Conservation (phyloP, 2,888 invertebrate species). For the Philonicus albiceps region DNA sequence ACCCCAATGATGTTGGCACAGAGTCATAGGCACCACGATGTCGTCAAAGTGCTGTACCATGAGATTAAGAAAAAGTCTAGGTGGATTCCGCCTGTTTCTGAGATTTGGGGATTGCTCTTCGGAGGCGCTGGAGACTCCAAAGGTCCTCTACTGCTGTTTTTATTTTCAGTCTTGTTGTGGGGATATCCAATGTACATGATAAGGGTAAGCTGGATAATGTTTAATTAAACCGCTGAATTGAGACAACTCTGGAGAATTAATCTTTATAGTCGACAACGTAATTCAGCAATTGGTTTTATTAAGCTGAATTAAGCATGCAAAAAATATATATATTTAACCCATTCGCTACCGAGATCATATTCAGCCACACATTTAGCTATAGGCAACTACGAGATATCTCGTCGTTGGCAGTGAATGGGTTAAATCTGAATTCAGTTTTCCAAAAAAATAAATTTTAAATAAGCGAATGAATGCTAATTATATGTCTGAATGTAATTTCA, state of each 20-base stretch:
- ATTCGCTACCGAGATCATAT: too few relatives aligned
- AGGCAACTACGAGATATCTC: too few relatives aligned
- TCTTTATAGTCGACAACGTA: too few relatives aligned
- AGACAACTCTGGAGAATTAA: background rate
- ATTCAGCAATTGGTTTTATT: background rate
- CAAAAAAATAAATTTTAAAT: background rate
- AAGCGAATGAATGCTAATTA: background rate
- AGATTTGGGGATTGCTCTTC: constrained; percentile 88
- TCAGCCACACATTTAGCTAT: too few relatives aligned
- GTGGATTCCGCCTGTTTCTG: constrained; percentile 87
- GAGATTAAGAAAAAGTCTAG: constrained; percentile 83
- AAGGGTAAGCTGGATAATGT: constrained; percentile 66
- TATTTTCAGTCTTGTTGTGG: constrained; percentile 87
- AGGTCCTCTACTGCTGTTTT: constrained; percentile 83
- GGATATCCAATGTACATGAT: constrained; percentile 94
- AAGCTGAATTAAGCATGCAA: background rate
- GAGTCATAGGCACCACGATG: constrained; percentile 85
- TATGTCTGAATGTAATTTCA: constrained; percentile 57
- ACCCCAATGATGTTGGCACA: constrained; percentile 89
- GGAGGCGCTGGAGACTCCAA: constrained; percentile 92
- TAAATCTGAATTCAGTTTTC: too few relatives aligned
- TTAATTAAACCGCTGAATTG: background rate
- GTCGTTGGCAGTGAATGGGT: too few relatives aligned
- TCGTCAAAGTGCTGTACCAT: constrained; percentile 80
- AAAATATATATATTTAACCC: too few relatives aligned